A percentile compares a stretch with the other conserved stretches of the same genome.
phyloP scores from a whole-genome alignment of 2,113 vertebrate genomes.

The Heliornis fulica region DNA sequence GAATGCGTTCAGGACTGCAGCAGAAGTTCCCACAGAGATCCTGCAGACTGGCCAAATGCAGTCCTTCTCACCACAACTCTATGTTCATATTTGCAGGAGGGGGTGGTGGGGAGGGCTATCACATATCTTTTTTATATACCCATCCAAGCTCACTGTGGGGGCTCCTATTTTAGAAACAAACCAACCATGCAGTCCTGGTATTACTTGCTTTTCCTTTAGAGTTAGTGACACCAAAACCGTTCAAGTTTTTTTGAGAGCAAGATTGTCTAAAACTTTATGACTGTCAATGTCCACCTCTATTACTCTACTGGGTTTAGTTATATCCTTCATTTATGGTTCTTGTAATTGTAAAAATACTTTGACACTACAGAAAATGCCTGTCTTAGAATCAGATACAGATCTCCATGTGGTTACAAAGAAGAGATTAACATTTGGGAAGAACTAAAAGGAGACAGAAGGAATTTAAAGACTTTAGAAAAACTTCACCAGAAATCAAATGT shows the following conservation, averaged over 20 bases:
- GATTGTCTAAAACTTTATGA: not conserved
- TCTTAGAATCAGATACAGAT: not conserved
- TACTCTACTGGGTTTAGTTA: not conserved
- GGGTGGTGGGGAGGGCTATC: not conserved
- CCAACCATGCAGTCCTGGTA: not conserved
- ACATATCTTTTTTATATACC: not conserved
- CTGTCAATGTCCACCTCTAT: not conserved
- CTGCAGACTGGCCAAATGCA: not conserved
- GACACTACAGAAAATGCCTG: not conserved
- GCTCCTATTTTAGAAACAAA: not conserved
- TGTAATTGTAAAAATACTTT: not conserved
- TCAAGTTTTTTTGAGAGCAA: not conserved
- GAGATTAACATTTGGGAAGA: not conserved
- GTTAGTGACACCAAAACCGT: not conserved
- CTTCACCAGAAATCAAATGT: not conserved
- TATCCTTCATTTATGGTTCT: not conserved
- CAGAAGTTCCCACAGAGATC: conserved; percentile 48
- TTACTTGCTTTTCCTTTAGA: not conserved
- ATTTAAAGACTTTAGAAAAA: not conserved
- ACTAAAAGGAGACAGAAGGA: not conserved
- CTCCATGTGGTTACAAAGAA: not conserved
- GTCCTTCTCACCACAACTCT: not conserved
- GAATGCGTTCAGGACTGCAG: conserved; percentile 21
- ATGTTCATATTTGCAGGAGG: rapidly evolving
- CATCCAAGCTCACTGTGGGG: not conserved